Evolutionary conservation across 2,113 vertebrate genomes (phyloP), one percentile per base, ranked within the genome.

Genomic region (Brienomyrus brachyistius): DNA sequence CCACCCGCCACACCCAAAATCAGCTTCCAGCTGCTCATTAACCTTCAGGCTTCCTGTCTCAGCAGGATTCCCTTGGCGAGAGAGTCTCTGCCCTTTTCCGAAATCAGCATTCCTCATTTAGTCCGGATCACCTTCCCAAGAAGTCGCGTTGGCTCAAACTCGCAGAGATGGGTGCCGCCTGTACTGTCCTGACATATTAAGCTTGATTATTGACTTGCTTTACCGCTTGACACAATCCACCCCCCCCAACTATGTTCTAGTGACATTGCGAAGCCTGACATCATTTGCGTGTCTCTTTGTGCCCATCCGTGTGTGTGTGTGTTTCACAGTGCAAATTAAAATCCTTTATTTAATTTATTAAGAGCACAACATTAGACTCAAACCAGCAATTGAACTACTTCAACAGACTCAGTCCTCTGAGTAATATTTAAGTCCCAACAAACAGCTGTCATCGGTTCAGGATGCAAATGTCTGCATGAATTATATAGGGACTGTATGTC

Each of bases 11-110:
- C 21, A 77, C 51, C 50, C 40, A 17, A 40, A 77, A n/a, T 21
- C 74, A 80, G 23, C 90, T 62, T 84, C 91, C 54, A 19, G 52
- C 52, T 27, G 52, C 91, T 90, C 84, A 92, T 92, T 91, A 85
- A 91, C 90, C 91, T 91, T 92, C 87, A 91, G 90, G 89, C 91
- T 59, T 92, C 89, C 90, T 89, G 83, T 89, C 89, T 91, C 91
- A 92, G 90, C 91, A 85, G 82, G 82, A 91, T 91, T 91, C 83
- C 45, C 86, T 90, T 74, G 90, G 88, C 89, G 90, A 89, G 88
- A 19, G 48, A 74, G 27, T 70, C 31, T 50, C 89, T 88, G 88
- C 84, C 88, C 82, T 90, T 88, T 87, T 86, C 56, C 43, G 19
- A 48, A 54, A 54, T 86, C 82, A 17, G 21, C 51, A 47, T 89